These are phyloP conservation scores for Ormyrus nitidulus DNA, from an alignment of 2,888 invertebrate genomes.

Conservation along the genomic window DNA sequence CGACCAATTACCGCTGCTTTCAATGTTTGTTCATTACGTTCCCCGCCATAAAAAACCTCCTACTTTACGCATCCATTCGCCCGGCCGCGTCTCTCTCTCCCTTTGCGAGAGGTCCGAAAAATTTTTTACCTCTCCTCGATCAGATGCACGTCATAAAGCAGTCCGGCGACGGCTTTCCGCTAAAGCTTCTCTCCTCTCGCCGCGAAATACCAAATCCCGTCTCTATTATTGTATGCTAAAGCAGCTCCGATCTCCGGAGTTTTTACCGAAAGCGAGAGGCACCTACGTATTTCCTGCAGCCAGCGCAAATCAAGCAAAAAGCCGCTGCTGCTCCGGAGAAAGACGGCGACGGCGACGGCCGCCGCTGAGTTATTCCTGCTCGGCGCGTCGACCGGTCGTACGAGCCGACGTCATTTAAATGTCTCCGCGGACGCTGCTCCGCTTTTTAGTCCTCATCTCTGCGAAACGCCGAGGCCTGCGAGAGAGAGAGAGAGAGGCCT, in stretches of 20 bases:
- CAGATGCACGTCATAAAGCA: too few species aligned
- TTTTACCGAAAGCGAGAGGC: slow-evolving; percentile 13
- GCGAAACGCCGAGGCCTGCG: slow-evolving; percentile 62
- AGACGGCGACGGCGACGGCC: slow-evolving; percentile 8
- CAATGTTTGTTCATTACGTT: too few species aligned
- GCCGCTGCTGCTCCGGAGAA: not conserved
- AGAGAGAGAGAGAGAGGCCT: slow-evolving; percentile 37
- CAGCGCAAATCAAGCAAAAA: not conserved
- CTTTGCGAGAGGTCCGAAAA: not conserved
- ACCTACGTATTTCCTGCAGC: slow-evolving; percentile 17
- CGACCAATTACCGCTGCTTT: too few species aligned
- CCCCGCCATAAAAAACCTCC: too few species aligned
- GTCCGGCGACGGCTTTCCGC: not conserved
- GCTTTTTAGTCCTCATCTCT: slow-evolving; percentile 73
- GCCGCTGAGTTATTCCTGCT: slow-evolving; percentile 70
- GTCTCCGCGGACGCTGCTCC: slow-evolving; percentile 68
- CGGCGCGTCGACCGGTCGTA: slow-evolving; percentile 57
- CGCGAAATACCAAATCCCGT: slow-evolving; percentile 10
- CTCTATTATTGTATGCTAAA: slow-evolving; percentile 46
- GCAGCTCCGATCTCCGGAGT: slow-evolving; percentile 33
- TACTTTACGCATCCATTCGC: too few species aligned
- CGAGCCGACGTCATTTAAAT: slow-evolving; percentile 72
- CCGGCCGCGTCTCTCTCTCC: slow-evolving; percentile 7
- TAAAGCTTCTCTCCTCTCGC: not conserved
- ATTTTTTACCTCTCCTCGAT: not conserved